These are phyloP conservation scores for Turdus rufiventris DNA, from an alignment of 2,113 vertebrate species.

Conservation along the genomic window DNA sequence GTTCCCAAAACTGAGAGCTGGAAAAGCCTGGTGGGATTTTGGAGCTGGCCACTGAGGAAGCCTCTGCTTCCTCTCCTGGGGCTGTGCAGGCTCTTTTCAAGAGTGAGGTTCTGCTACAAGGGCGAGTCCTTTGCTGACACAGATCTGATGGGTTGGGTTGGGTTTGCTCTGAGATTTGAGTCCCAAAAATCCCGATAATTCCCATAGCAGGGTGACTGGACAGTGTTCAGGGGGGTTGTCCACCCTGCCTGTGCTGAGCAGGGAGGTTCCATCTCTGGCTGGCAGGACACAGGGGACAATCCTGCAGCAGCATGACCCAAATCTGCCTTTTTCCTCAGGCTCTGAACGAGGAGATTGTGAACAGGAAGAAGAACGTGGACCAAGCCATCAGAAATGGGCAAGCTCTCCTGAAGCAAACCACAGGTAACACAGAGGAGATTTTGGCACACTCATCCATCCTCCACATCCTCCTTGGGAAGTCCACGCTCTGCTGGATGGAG, in stretches of 20 bases:
- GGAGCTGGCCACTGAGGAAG: neutral
- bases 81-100: neutral
- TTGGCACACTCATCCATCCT: fast-evolving
- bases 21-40: neutral
- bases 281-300: neutral
- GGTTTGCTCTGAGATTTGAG: neutral
- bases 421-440: constrained; percentile 74
- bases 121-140: neutral
- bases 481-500: neutral
- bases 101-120: neutral
- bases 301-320: neutral
- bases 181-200: neutral
- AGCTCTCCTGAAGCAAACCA: constrained; percentile 95
- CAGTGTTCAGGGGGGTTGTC: neutral
- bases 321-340: constrained; percentile 71
- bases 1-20: neutral
- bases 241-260: neutral
- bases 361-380: constrained; percentile 96
- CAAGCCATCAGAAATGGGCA: constrained; percentile 98
- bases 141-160: neutral
- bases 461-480: neutral
- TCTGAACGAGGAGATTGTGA: constrained; percentile 94
- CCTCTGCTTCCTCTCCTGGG: neutral
- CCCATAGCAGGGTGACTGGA: neutral
- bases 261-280: neutral